Evolutionary conservation across 2,797 vertebrate genomes (phyloP).

Genomic region (Parauchenoglanis punctatus): DNA sequence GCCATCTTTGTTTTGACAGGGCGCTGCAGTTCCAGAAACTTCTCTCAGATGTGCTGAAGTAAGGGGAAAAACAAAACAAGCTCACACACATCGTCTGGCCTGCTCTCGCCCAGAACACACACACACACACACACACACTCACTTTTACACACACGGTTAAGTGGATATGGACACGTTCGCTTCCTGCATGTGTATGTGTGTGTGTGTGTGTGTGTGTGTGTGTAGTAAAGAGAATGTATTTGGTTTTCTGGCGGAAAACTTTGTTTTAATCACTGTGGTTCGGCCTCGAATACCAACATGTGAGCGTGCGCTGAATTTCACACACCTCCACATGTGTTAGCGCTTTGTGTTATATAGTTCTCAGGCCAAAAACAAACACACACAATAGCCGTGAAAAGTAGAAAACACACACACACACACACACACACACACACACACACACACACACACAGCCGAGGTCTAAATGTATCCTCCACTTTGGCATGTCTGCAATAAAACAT

Average conservation of each 20-base stretch:
- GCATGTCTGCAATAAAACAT: background rate
- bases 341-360: constrained; percentile 81
- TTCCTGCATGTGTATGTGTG: constrained; percentile 44
- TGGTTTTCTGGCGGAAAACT: background rate
- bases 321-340: constrained; percentile 80
- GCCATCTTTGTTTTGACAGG: constrained; percentile 94
- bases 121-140: constrained; percentile 35
- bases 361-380: constrained; percentile 76
- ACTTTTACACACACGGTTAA: constrained; percentile 1
- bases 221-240: constrained; percentile 43
- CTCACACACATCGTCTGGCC: constrained; percentile 57
- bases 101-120: constrained; percentile 44
- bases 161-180: constrained; percentile 1
- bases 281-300: constrained; percentile 60
- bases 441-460: background rate
- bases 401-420: background rate
- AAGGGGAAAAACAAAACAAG: constrained; percentile 83
- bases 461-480: background rate
- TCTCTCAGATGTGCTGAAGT: constrained; percentile 86
- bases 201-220: constrained; percentile 54
- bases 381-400: background rate
- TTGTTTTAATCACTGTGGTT: constrained; percentile 5
- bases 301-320: constrained; percentile 60
- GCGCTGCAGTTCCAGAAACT: constrained; percentile 86
- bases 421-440: background rate